Conservation (phyloP, 2,888 invertebrate species). For the Acanthosoma haemorrhoidale region DNA sequence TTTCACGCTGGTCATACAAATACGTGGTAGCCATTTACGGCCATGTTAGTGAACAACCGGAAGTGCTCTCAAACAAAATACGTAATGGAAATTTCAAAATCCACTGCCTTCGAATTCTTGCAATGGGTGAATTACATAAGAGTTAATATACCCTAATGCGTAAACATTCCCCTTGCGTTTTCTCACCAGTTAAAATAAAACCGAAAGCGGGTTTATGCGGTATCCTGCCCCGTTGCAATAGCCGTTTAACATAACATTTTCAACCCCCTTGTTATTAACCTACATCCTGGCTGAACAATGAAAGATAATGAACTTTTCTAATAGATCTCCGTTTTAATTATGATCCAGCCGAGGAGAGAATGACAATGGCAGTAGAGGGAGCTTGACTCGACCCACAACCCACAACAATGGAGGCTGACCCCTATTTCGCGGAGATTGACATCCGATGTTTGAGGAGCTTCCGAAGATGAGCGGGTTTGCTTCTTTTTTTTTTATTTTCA, state of each 20-base stretch:
- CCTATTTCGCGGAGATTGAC: background rate
- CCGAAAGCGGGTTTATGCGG: no score
- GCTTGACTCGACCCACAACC: background rate
- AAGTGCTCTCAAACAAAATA: background rate
- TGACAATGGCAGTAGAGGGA: background rate
- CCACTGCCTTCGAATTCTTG: no score
- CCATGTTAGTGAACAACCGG: background rate
- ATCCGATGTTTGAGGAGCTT: no score
- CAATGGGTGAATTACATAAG: no score
- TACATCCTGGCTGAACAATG: background rate
- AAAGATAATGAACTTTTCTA: conserved; percentile 8
- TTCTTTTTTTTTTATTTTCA: no score
- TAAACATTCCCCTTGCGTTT: no score
- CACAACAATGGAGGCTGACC: conserved; percentile 7
- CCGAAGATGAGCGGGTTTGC: no score
- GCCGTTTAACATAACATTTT: no score
- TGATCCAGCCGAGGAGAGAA: background rate
- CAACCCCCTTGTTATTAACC: no score
- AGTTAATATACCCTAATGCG: no score
- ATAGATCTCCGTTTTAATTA: conserved; percentile 10
- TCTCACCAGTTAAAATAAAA: no score
- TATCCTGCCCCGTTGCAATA: no score
- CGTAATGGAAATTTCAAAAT: background rate
- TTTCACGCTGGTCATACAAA: background rate
- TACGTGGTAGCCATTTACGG: background rate